Conservation (phyloP, 2,797 vertebrate genomes). For the Triplophysa bombifrons region DNA sequence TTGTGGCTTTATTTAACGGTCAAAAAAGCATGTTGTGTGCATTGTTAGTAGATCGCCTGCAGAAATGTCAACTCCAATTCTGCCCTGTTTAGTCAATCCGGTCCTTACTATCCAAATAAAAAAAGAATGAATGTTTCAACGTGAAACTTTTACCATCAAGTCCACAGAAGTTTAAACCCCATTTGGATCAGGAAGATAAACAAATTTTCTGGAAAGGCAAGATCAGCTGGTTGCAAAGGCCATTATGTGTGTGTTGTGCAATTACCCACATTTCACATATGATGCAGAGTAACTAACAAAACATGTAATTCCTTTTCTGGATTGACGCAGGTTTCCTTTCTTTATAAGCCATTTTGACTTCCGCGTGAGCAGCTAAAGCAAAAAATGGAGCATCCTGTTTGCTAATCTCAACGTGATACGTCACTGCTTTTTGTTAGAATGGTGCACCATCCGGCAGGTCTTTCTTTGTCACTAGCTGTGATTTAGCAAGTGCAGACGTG, state of each 20-base stretch:
- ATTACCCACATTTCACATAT: constrained; percentile 12
- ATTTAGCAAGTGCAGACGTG: not conserved
- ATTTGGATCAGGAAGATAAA: constrained; percentile 6
- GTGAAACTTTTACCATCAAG: not conserved
- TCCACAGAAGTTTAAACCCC: constrained; percentile 5
- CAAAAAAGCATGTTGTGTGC: no score
- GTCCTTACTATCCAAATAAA: not conserved
- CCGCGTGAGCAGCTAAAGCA: not conserved
- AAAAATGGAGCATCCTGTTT: not conserved
- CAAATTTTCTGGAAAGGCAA: not conserved
- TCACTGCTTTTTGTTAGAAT: constrained; percentile 2
- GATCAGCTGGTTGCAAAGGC: constrained; percentile 7
- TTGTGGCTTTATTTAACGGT: no score
- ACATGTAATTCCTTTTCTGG: not conserved
- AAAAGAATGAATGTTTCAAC: not conserved
- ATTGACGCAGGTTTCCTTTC: not conserved
- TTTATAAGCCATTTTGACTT: not conserved
- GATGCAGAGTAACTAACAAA: not conserved
- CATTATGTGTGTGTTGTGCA: constrained; percentile 1
- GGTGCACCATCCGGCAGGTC: not conserved
- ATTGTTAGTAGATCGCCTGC: no score
- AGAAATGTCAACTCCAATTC: no score
- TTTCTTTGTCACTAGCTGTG: not conserved
- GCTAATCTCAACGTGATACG: not conserved
- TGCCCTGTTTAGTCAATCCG: no score